Conservation (phyloP, 1,140 invertebrate genomes). For the Lasaia peninsularis region DNA sequence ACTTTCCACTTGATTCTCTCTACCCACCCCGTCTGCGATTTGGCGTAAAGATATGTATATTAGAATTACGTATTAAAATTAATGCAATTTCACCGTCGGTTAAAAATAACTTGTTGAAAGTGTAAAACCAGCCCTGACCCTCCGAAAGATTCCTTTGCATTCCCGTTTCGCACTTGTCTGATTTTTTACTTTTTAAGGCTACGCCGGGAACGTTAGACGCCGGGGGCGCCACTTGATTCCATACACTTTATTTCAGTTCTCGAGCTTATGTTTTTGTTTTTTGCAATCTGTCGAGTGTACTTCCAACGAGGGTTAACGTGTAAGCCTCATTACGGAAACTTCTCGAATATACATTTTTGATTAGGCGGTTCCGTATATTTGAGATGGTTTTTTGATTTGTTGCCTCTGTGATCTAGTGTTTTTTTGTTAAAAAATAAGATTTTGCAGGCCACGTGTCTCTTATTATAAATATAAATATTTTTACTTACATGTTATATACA, state of each 20-base stretch:
- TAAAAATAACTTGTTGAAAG: not conserved
- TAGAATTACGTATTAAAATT: too few species aligned
- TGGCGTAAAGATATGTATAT: too few species aligned
- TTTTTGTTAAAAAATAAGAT: too few species aligned
- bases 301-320: not conserved
- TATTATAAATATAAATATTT: too few species aligned
- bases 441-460: too few species aligned
- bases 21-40: too few species aligned
- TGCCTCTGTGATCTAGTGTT: too few species aligned
- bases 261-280: constrained; percentile 6
- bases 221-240: constrained; percentile 45
- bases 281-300: constrained; percentile 7
- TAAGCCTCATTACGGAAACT: not conserved
- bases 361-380: not conserved
- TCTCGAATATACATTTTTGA: not conserved
- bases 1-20: too few species aligned
- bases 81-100: too few species aligned
- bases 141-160: constrained; percentile 46
- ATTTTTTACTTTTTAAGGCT: constrained; percentile 47
- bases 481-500: too few species aligned
- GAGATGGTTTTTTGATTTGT: too few species aligned
- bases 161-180: constrained; percentile 52
- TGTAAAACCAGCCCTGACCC: constrained; percentile 12
- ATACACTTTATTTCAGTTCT: constrained; percentile 33
- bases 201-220: constrained; percentile 48